These are phyloP conservation scores for Pogona vitticeps DNA, from an alignment of 2,113 vertebrate species.

Conservation along the genomic window DNA sequence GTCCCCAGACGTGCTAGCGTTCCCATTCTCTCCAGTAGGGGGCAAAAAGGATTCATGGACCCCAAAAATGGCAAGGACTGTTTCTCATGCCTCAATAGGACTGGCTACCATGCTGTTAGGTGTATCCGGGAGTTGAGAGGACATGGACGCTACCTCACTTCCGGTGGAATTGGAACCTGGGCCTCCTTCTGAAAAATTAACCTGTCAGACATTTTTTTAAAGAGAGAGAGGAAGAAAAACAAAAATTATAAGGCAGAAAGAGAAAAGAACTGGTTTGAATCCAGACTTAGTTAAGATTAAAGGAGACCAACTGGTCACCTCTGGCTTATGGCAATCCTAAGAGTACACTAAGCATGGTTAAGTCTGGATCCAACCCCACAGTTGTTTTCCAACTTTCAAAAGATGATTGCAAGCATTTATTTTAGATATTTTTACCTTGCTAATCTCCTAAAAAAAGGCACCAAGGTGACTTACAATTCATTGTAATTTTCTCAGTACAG, in stretches of 20 bases:
- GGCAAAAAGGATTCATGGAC: constrained; percentile 65
- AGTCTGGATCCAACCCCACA: not conserved
- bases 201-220: constrained; percentile 72
- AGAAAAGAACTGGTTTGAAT: not conserved
- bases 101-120: constrained; percentile 99
- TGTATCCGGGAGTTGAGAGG: constrained; percentile 97
- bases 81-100: constrained; percentile 95
- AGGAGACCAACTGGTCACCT: not conserved
- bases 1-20: constrained; percentile 71
- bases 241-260: not conserved
- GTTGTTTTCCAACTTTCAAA: not conserved
- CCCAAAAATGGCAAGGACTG: constrained; percentile 69
- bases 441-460: too few relatives aligned
- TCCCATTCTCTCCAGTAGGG: constrained; percentile 77
- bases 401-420: not conserved
- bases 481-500: not conserved
- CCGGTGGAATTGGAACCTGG: constrained; percentile 97
- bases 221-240: constrained; percentile 33
- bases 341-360: not conserved
- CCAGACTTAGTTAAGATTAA: not conserved
- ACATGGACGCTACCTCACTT: constrained; percentile 98
- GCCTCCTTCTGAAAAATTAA: constrained; percentile 97
- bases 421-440: too few relatives aligned
- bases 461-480: too few relatives aligned
- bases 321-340: not conserved